These are phyloP conservation scores for Gobius niger DNA, from an alignment of 2,113 vertebrate species.

Conservation along the genomic window DNA sequence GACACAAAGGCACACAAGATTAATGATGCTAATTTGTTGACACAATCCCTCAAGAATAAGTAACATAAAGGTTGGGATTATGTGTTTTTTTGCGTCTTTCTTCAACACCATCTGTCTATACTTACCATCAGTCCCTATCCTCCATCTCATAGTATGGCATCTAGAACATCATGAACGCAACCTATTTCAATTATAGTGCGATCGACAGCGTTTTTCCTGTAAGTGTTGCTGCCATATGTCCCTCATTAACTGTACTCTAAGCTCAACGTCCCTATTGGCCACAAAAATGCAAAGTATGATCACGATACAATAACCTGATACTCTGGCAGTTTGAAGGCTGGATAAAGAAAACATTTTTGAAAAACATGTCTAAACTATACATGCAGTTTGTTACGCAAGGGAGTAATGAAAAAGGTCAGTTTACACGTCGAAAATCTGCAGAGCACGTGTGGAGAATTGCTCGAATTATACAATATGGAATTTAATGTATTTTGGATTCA, in stretches of 20 bases:
- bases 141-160: too few species aligned
- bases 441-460: background rate
- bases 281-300: conserved; percentile 65
- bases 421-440: conserved; percentile 38
- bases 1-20: too few species aligned
- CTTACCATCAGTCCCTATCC: too few species aligned
- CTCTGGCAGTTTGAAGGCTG: conserved; percentile 16
- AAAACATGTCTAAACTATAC: conserved; percentile 25
- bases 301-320: background rate
- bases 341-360: conserved; percentile 13
- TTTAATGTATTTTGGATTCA: background rate
- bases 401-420: conserved; percentile 47
- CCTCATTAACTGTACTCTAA: conserved; percentile 4
- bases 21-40: too few species aligned
- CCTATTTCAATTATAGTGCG: background rate
- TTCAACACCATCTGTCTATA: too few species aligned
- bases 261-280: conserved; percentile 27
- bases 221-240: conserved; percentile 9
- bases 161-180: too few species aligned
- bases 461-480: background rate
- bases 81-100: too few species aligned
- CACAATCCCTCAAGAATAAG: too few species aligned
- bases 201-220: background rate
- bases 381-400: conserved; percentile 44
- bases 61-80: too few species aligned